These are phyloP conservation scores for Carcharodon carcharias DNA, from an alignment of 2,797 vertebrate species.

Conservation along the genomic window DNA sequence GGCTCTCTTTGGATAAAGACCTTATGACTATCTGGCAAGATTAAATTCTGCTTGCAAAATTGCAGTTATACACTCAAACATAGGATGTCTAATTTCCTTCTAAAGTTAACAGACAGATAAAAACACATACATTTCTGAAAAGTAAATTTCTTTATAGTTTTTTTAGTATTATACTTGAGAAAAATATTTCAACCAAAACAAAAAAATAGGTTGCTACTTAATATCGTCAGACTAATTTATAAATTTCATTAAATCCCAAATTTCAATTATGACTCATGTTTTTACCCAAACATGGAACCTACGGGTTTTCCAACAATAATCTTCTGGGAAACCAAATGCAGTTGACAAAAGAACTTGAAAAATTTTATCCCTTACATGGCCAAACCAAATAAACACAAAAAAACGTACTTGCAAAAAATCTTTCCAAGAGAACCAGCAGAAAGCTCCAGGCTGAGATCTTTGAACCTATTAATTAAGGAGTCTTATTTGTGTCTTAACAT, in stretches of 20 bases:
- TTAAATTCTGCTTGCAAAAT: neutral
- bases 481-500: neutral
- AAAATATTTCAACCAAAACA: neutral
- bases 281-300: neutral
- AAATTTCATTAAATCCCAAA: conserved; percentile 1
- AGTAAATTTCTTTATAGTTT: neutral
- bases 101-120: neutral
- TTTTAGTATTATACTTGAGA: neutral
- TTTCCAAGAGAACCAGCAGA: neutral
- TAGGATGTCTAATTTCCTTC: neutral
- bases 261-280: neutral
- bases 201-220: neutral
- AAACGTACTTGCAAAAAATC: neutral
- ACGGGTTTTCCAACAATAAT: neutral
- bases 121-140: neutral
- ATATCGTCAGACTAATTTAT: neutral
- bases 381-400: neutral
- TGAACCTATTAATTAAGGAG: neutral
- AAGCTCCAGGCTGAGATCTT: neutral
- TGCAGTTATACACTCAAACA: neutral
- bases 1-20: neutral
- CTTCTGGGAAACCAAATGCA: neutral
- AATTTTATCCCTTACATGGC: neutral
- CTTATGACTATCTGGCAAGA: neutral
- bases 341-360: neutral